phyloP scores from a whole-genome alignment of 2,888 invertebrate species.

The Leptinotarsa tumamoca region DNA sequence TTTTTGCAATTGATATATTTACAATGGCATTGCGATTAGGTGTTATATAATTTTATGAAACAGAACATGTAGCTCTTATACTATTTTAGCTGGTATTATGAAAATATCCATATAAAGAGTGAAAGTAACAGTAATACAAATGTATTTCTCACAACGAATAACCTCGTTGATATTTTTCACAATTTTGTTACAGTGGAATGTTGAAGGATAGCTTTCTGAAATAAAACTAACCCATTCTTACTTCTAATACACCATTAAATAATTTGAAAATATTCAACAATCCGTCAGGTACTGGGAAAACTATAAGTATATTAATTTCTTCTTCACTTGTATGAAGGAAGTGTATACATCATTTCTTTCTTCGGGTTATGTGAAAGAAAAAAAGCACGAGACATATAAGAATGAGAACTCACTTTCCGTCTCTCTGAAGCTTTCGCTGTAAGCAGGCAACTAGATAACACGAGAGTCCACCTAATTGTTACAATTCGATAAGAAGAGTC shows the following conservation, averaged over 20 bases:
- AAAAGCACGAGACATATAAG: too few relatives aligned
- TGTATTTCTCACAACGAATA: neutral
- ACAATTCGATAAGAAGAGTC: too few relatives aligned
- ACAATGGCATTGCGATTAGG: slow-evolving; percentile 4
- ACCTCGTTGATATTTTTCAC: neutral
- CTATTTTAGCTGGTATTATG: neutral
- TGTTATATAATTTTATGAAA: neutral
- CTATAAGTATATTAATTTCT: neutral
- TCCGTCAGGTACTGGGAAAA: slow-evolving; percentile 2
- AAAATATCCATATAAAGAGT: neutral
- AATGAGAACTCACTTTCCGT: too few relatives aligned
- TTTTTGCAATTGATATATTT: slow-evolving; percentile 4
- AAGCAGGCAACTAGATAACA: too few relatives aligned
- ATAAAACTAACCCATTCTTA: neutral
- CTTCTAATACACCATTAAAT: neutral
- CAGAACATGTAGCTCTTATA: neutral
- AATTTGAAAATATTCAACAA: slow-evolving; percentile 15
- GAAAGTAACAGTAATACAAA: too few relatives aligned
- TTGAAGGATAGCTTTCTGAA: slow-evolving; percentile 4
- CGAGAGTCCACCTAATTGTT: too few relatives aligned
- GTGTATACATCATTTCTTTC: too few relatives aligned
- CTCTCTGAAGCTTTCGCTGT: too few relatives aligned
- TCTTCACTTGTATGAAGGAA: neutral
- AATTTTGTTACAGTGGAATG: slow-evolving; percentile 6
- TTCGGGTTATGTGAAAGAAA: too few relatives aligned